phyloP scores from a whole-genome alignment of 2,797 vertebrate genomes.

The Catamblyrhynchus diadema region DNA sequence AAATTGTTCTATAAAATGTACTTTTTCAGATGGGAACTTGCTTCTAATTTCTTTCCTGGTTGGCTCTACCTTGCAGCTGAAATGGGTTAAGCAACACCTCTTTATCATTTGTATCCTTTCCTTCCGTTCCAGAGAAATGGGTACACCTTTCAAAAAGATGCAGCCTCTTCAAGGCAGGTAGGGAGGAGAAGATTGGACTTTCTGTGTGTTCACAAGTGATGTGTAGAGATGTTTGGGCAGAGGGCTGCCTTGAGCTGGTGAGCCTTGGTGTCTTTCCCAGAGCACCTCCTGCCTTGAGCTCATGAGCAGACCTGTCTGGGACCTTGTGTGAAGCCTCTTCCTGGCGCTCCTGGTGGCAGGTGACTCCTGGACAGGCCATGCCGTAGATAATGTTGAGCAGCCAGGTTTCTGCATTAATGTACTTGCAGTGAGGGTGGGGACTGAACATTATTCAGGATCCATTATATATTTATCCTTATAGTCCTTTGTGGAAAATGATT shows the following conservation, averaged over 20 bases:
- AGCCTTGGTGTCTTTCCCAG: background rate
- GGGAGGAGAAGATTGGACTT: background rate
- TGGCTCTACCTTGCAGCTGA: background rate
- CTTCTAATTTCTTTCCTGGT: conserved; percentile 25
- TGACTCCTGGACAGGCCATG: background rate
- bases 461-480: conserved; percentile 61
- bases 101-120: background rate
- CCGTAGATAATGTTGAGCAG: background rate
- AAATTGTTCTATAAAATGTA: conserved; percentile 49
- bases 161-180: background rate
- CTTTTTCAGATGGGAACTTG: background rate
- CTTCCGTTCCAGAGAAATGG: background rate
- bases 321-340: background rate
- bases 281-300: background rate
- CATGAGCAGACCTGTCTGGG: background rate
- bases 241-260: background rate
- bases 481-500: conserved; percentile 57
- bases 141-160: background rate
- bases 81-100: background rate
- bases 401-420: conserved; percentile 17
- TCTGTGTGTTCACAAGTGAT: background rate
- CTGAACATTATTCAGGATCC: conserved; percentile 37
- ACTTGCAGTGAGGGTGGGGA: background rate
- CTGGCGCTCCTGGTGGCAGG: background rate
- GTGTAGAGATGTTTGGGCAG: background rate